phyloP scores from a whole-genome alignment of 2,888 invertebrate species.

The Drosophila vallismaia region DNA sequence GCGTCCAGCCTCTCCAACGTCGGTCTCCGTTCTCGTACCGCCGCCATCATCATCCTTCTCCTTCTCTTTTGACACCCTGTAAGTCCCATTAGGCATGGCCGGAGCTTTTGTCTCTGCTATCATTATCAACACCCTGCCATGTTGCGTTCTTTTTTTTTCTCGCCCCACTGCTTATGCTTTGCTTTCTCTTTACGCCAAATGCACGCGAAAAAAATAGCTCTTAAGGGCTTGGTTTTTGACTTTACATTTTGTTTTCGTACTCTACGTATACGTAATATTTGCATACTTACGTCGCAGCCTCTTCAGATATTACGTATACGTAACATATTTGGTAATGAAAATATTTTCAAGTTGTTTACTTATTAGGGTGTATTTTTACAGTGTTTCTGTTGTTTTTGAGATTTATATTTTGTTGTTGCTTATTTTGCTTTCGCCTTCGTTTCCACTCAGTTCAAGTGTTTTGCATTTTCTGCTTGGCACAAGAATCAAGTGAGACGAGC shows the following conservation, averaged over 20 bases:
- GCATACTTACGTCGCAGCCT: neutral
- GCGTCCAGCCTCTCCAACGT: conserved; percentile 35
- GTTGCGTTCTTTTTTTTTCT: conserved; percentile 26
- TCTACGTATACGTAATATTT: conserved; percentile 10
- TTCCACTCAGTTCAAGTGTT: conserved; percentile 76
- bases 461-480: conserved; percentile 69
- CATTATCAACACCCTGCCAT: conserved; percentile 68
- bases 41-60: neutral
- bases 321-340: too few species aligned
- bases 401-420: conserved; percentile 51
- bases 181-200: neutral
- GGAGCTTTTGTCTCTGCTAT: conserved; percentile 64
- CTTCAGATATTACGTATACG: neutral
- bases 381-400: conserved; percentile 24
- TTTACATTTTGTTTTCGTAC: neutral
- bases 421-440: conserved; percentile 68
- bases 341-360: neutral
- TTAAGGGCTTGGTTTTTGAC: neutral
- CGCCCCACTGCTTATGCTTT: conserved; percentile 14
- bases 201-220: neutral
- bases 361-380: neutral
- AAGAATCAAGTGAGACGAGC: conserved; percentile 22
- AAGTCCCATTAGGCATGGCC: conserved; percentile 40
- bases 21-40: neutral
- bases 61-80: conserved; percentile 5